These are phyloP conservation scores for Caenorhabditis drosophilae DNA, from an alignment of 2,888 invertebrate genomes.

Conservation along the genomic window DNA sequence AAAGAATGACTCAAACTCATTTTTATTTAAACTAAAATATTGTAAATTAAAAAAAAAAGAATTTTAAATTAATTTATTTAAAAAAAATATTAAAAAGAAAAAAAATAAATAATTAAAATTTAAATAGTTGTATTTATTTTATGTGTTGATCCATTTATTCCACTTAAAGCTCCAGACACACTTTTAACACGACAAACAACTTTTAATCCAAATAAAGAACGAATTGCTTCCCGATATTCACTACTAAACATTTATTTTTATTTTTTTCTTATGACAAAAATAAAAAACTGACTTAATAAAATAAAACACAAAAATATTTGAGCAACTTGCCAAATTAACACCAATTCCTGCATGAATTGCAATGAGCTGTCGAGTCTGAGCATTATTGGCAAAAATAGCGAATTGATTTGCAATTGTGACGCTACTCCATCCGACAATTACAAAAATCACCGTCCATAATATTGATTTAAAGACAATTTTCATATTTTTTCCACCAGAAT, in stretches of 20 bases:
- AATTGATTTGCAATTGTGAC: constrained; percentile 32
- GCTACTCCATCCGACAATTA: constrained; percentile 30
- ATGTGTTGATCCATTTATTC: too few species aligned
- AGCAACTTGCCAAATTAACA: constrained; percentile 23
- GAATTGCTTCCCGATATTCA: constrained; percentile 27
- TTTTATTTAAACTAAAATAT: too few species aligned
- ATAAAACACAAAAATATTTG: constrained; percentile 29
- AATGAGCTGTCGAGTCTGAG: constrained; percentile 12
- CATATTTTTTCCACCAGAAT: constrained; percentile 18
- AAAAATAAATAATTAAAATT: too few species aligned
- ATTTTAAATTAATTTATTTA: too few species aligned
- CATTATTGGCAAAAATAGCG: constrained; percentile 13
- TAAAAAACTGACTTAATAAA: constrained; percentile 13
- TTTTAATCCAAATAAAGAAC: constrained; percentile 18
- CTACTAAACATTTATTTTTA: constrained; percentile 6
- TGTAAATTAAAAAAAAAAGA: too few species aligned
- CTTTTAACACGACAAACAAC: too few species aligned
- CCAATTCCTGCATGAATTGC: constrained; percentile 28
- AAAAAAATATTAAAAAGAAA: too few species aligned
- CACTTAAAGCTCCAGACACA: too few species aligned
- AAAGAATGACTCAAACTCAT: too few species aligned
- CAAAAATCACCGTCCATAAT: constrained; percentile 22
- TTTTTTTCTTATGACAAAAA: not conserved
- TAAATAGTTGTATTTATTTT: too few species aligned
- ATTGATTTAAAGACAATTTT: constrained; percentile 27